Percentiles rank a stretch among this genome's conserved stretches.
Conservation (phyloP, 1,140 invertebrate genomes). For the Theocolax elegans region DNA sequence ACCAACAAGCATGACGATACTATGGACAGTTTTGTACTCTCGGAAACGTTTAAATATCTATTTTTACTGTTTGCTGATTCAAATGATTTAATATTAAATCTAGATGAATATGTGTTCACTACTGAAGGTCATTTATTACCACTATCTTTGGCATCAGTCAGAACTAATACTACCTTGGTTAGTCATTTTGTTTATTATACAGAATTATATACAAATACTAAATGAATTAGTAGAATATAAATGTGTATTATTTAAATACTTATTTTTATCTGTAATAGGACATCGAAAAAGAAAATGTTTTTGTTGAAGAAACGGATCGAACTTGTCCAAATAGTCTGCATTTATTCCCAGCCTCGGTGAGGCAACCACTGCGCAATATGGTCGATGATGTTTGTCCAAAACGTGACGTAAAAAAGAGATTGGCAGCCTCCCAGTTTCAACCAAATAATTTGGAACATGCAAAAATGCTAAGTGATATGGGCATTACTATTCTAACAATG, state of each 20-base stretch:
- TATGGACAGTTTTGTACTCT: slow-evolving; percentile 98
- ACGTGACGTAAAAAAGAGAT: slow-evolving; percentile 69
- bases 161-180: slow-evolving; percentile 65
- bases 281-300: slow-evolving; percentile 68
- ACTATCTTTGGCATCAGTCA: slow-evolving; percentile 76
- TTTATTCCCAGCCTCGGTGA: slow-evolving; percentile 82
- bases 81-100: slow-evolving; percentile 85
- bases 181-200: slow-evolving; percentile 32
- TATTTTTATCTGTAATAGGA: slow-evolving; percentile 63
- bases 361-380: slow-evolving; percentile 85
- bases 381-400: slow-evolving; percentile 84
- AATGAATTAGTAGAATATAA: too few species aligned
- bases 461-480: slow-evolving; percentile 90
- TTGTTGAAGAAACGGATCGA: slow-evolving; percentile 71
- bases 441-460: slow-evolving; percentile 92
- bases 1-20: slow-evolving; percentile 90
- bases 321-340: slow-evolving; percentile 89
- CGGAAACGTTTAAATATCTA: slow-evolving; percentile 98
- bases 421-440: slow-evolving; percentile 80
- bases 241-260: neutral
- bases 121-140: slow-evolving; percentile 97
- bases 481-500: slow-evolving; percentile 89
- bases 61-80: slow-evolving; percentile 94
- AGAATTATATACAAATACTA: neutral
- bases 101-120: slow-evolving; percentile 97